Percentiles rank a stretch among this genome's conserved stretches.
These are phyloP conservation scores for Grammomys dolichurus DNA, from an alignment of 2,113 vertebrate species.

Conservation along the genomic window DNA sequence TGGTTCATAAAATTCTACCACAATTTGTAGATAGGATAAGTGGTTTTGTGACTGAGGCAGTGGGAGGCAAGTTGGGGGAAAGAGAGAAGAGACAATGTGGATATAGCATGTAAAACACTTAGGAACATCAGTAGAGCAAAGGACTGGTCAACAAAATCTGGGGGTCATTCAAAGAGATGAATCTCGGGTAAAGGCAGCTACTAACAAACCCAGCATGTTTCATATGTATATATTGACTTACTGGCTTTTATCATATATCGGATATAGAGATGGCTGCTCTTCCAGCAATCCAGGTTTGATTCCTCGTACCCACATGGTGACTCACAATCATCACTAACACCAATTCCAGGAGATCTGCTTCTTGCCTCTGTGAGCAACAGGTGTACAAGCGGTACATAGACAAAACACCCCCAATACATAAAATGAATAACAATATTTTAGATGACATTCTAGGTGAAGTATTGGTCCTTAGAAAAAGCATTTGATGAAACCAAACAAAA, in stretches of 20 bases:
- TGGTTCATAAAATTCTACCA: conserved; percentile 4
- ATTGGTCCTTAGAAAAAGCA: neutral
- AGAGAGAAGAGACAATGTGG: neutral
- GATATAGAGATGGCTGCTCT: neutral
- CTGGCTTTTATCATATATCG: too few relatives aligned
- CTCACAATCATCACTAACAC: neutral
- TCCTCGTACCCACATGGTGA: neutral
- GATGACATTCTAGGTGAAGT: neutral
- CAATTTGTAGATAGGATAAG: conserved; percentile 1
- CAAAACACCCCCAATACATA: neutral
- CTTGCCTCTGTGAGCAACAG: neutral
- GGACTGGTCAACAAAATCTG: neutral
- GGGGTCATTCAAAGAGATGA: neutral
- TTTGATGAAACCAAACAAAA: conserved; percentile 1
- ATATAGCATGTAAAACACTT: neutral
- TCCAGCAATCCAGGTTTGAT: neutral
- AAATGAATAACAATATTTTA: neutral
- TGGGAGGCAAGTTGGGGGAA: neutral
- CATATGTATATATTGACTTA: neutral
- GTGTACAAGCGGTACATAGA: neutral
- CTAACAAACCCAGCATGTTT: neutral
- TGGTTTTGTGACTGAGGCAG: neutral
- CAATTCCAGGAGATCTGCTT: neutral
- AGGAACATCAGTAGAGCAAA: neutral
- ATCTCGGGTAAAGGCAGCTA: fast-evolving